Base-by-base conservation (phyloP, 2,797 vertebrate genomes). In the Pantherophis alleghaniensis region DNA sequence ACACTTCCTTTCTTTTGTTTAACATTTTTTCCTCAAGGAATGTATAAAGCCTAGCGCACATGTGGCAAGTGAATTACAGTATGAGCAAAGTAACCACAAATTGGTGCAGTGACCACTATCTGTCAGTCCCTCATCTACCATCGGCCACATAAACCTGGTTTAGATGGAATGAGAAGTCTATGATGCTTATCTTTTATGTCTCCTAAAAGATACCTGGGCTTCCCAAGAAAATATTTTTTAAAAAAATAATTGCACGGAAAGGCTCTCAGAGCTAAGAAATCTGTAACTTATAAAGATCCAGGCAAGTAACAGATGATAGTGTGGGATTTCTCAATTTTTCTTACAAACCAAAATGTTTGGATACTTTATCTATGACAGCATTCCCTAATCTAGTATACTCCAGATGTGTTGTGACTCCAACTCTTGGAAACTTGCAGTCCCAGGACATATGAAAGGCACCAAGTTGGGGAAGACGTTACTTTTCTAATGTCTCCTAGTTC, bases 121-220 rank as follows among this genome's bases (percentile, higher is more conserved):
- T 94, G 53, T 91, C 83, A 91, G 26, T 91, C 22, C 59, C 7
- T 10, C 2, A 55, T 63, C 26, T 16, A 66, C 28, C 24, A 59
- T 90, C 66, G 91, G 24, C 66, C 28, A 90, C 28, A 83, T 12
- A 90, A 5, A 90, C 57, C 7, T 94, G 61, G 47, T 32, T 92
- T 61, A 26, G 69, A 92, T 91, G 93, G 95, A 60, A 88, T 20
- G 4, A 32, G 92, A 51, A 0, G 4, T 56, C 18, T 86, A 42
- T 56, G 0, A 56, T 93, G 91, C 42, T 6, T 59, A 69, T 13
- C 87, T 63, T 89, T 53, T 59, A 93, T 93, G 89, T 90, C n/a
- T 95, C 89, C 93, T 92, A 90, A 89, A 92, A 93, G 66, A 55
- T 66, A 16, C 32, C 61, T 94, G 37, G 87, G 24, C 89, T 90